Base-by-base conservation (phyloP, 2,797 vertebrate species). In the Scyliorhinus canicula region DNA sequence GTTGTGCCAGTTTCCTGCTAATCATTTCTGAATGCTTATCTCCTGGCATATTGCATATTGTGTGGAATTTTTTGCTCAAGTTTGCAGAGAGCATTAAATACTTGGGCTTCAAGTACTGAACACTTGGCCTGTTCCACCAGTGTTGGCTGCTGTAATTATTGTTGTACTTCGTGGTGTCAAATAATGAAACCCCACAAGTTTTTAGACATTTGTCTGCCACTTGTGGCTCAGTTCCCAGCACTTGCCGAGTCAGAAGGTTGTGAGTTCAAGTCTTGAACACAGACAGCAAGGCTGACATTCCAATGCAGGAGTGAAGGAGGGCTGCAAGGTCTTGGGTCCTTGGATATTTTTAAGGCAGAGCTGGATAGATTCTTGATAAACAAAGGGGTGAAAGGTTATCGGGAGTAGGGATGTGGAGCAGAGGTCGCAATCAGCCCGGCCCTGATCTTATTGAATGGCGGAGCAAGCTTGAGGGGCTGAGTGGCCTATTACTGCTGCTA, bases 1-100 rank as follows among this genome's bases (percentile, higher is more conserved):
- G 55, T 55, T n/a, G 88, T 91, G n/a, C 88, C n/a, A 63, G 40
- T 65, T 91, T n/a, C 63, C 57, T 91, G 57, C 60, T 65, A 91
- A 65, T 91, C 60, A 65, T 4, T 44, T 91, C 88, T 63, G 88
- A 31, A 44, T 65, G 28, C 57, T 91, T 88, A 88, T n/a, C 35
- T 91, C n/a, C 19, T 91, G 88, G 57, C 88, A 65, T 65, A 65
- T 65, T 63, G 16, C 21, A 63, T 63, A 63, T 44, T 55, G 31
- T 21, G 57, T 26, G n/a, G 28, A 65, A 40, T 26, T 88, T 88
- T 24, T 28, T 85, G 52, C 26, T 91, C 63, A 65, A 44, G 31
- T 91, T 65, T 63, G 7, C 88, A 40, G 63, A 26, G 60, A 91
- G 60, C 52, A 14, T 21, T 0, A 35, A 88, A 31, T 67, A 26